These are phyloP conservation scores for Bruchidius siliquastri DNA, from an alignment of 2,888 invertebrate genomes.

Conservation along the genomic window DNA sequence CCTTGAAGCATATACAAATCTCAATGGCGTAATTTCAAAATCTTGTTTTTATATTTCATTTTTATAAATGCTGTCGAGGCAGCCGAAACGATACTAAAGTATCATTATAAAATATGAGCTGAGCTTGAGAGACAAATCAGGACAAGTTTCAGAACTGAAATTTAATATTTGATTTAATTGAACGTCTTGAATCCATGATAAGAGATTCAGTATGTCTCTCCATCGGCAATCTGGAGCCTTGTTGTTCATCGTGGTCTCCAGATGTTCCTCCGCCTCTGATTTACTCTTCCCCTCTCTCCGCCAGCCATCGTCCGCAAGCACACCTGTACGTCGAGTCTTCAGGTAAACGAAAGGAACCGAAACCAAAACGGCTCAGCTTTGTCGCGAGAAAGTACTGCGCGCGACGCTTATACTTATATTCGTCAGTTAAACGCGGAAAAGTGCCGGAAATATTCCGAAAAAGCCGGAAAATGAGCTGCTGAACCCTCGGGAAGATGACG, in stretches of 20 bases:
- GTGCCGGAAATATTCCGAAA: background rate
- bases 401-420: background rate
- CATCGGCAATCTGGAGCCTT: background rate
- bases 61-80: no score
- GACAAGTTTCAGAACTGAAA: no score
- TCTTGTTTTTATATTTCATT: no score
- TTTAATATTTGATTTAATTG: no score
- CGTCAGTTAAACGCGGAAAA: background rate
- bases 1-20: no score
- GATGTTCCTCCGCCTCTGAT: background rate
- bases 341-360: background rate
- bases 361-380: background rate
- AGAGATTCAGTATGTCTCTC: no score
- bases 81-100: no score
- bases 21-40: no score
- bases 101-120: no score
- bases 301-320: background rate
- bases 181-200: no score
- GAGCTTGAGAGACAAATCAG: no score
- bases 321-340: background rate
- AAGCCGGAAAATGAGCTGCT: background rate
- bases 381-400: background rate
- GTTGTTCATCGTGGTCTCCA: background rate
- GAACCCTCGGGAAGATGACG: conserved; percentile 46
- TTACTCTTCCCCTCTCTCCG: background rate